Base-by-base conservation (phyloP, 2,888 invertebrate genomes). In the Andrena marginata region DNA sequence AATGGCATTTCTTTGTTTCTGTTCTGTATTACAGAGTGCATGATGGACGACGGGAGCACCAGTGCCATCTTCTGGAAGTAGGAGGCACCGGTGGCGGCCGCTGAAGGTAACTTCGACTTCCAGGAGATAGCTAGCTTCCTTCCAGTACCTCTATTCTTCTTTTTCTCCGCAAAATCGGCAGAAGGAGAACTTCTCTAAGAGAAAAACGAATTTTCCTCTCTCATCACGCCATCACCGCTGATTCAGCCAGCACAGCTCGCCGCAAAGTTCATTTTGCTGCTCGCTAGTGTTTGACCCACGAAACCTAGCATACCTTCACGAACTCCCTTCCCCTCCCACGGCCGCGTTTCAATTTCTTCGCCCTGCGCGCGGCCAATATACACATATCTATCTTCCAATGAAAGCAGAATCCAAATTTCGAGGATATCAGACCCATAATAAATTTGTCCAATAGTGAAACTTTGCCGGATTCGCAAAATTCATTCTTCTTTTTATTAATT, bases 41-140 rank as follows among this genome's bases (percentile, higher is more conserved):
- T 94, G 94, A 94, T 94, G 94, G 94, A 94, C 94, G 93, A 93
- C 94, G 93, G 93, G 94, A 95, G 95, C 94, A 94, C 94, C 95
- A 94, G 95, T 94, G 95, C 95, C 95, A 95, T 95, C 95, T 95
- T 94, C 95, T 95, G 95, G 95, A 95, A 95, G 95, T 95, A 95
- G 95, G 95, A 95, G 95, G 94, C 94, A 94, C 94, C 94, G 93
- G 93, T 93, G 93, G 91, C 92, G 92, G 90, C 93, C 92, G 94
- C 91, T 89, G 92, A 95, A 95, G 95, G 95, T 95, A 95, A 95
- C 95, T 94, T 94, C 94, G 94, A 94, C 94, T 94, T 94, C 94
- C 95, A 95, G 95, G 95, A 95, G 95, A 95, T 95, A 95, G 95
- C 95, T 95, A 95, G 95, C 95, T 95, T 94, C 94, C 94, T 94